Percentiles rank a stretch among this genome's conserved stretches.
These are phyloP conservation scores for Drosophila infuscata DNA, from an alignment of 2,888 invertebrate genomes.

Conservation along the genomic window DNA sequence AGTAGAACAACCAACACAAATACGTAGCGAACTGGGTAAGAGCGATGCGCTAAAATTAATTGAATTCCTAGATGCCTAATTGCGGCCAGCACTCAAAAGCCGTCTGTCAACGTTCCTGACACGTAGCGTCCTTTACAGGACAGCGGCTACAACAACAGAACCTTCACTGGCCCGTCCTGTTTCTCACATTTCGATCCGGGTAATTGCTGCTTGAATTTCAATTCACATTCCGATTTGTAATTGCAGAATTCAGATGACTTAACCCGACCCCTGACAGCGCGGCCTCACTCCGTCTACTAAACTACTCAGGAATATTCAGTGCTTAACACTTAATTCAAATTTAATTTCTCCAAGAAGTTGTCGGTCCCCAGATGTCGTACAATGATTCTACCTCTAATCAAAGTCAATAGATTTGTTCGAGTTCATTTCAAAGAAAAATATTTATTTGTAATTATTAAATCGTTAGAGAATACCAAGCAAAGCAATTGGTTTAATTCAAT, in stretches of 20 bases:
- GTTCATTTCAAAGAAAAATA: background rate
- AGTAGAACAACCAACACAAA: conserved; percentile 31
- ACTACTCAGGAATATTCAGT: conserved; percentile 35
- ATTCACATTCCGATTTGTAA: conserved; percentile 66
- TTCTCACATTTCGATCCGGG: conserved; percentile 64
- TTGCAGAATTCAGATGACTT: conserved; percentile 44
- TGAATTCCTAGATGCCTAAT: conserved; percentile 77
- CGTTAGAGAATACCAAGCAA: background rate
- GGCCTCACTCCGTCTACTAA: conserved; percentile 5
- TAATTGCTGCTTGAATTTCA: conserved; percentile 81
- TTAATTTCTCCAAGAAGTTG: conserved; percentile 35
- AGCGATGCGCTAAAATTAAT: conserved; percentile 64
- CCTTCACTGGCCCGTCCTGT: conserved; percentile 12
- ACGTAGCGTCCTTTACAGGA: conserved; percentile 63
- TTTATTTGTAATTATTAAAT: background rate
- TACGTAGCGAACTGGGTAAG: conserved; percentile 4
- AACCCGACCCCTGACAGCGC: conserved; percentile 32
- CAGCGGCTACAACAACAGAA: background rate
- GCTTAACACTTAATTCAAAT: conserved; percentile 57
- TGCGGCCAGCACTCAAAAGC: conserved; percentile 72
- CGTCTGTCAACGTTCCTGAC: conserved; percentile 59
- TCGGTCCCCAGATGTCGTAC: conserved; percentile 1
- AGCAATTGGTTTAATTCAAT: background rate
- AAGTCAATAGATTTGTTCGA: background rate
- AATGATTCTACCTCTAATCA: background rate